These are phyloP conservation scores for Rhinopomastus cyanomelas DNA, from an alignment of 2,113 vertebrate genomes.

Conservation along the genomic window DNA sequence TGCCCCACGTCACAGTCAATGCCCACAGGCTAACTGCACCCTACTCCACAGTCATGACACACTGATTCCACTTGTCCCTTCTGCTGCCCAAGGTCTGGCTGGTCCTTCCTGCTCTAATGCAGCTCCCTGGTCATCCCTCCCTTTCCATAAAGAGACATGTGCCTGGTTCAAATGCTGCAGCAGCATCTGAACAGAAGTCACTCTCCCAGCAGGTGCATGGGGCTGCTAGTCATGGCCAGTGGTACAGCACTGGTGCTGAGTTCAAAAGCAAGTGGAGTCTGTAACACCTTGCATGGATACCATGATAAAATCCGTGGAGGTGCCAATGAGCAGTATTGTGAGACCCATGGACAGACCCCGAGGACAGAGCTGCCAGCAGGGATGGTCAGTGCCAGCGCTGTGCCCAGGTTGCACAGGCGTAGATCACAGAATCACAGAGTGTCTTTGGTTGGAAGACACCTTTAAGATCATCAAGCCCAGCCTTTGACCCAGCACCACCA, in stretches of 20 bases:
- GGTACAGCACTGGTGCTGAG: neutral
- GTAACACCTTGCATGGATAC: neutral
- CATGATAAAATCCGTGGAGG: accelerated
- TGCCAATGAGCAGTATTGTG: neutral
- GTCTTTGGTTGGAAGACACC: too few species aligned
- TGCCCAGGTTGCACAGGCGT: neutral
- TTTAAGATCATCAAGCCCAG: too few species aligned
- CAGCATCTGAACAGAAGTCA: neutral
- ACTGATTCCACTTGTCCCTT: too few species aligned
- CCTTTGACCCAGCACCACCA: too few species aligned
- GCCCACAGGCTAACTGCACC: too few species aligned
- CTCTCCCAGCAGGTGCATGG: neutral
- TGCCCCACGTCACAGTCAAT: too few species aligned
- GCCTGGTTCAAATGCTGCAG: too few species aligned
- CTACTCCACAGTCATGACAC: too few species aligned
- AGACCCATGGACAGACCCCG: accelerated
- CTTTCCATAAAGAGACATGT: too few species aligned
- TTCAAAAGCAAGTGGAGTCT: neutral
- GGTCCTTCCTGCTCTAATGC: too few species aligned
- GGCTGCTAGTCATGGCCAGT: neutral
- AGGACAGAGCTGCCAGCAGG: neutral
- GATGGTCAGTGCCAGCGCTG: neutral
- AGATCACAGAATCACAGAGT: neutral
- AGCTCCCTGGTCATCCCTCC: too few species aligned
- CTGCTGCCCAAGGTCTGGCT: too few species aligned